Evolutionary conservation across 2,113 vertebrate genomes (phyloP).

Genomic region (Piprites chloris): DNA sequence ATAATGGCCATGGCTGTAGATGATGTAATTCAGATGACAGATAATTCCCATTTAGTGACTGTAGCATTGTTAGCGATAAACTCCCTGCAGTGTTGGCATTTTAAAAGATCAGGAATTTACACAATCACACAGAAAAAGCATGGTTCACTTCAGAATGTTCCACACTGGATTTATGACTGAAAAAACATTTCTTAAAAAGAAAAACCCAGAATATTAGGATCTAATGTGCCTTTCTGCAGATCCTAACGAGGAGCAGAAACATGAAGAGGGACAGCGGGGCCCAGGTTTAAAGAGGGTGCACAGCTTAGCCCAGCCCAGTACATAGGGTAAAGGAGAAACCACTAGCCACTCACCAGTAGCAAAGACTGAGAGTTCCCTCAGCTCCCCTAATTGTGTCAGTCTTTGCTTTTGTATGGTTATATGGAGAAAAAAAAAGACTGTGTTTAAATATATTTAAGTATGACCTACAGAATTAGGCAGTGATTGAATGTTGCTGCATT

Average conservation of each 20-base stretch:
- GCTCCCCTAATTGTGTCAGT: background rate
- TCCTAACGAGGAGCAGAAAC: background rate
- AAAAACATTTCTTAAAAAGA: background rate
- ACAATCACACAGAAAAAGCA: background rate
- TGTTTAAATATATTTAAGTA: background rate
- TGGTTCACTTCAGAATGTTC: background rate
- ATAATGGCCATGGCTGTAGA: conserved; percentile 14
- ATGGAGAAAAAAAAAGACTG: background rate
- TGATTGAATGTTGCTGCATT: background rate
- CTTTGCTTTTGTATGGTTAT: background rate
- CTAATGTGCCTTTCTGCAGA: background rate
- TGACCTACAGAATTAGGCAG: background rate
- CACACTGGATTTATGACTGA: background rate
- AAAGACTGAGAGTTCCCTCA: background rate
- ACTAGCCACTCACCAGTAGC: background rate
- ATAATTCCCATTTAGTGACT: conserved; percentile 42
- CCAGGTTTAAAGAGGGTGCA: background rate
- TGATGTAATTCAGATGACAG: conserved; percentile 42
- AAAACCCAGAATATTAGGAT: background rate
- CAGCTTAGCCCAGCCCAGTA: background rate
- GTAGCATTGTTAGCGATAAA: background rate
- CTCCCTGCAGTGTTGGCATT: background rate
- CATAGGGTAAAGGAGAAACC: background rate
- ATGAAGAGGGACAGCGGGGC: background rate
- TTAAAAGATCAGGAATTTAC: background rate